Base-by-base conservation (phyloP, 2,888 invertebrate genomes). In the Lycia hirtaria region DNA sequence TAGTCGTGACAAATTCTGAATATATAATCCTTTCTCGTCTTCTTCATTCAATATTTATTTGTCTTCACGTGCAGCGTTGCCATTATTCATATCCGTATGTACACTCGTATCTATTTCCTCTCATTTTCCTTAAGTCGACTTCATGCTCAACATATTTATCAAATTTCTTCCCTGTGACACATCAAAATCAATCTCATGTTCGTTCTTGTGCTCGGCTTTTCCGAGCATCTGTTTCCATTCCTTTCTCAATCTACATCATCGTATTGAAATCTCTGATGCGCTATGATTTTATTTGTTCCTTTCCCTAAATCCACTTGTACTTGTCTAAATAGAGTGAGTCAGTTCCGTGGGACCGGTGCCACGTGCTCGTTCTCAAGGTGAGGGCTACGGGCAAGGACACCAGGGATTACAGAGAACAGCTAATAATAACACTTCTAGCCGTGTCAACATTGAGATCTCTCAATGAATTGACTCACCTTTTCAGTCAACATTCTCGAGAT, bases 401-500 rank as follows among this genome's bases (percentile, higher is more conserved):
- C 38, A 35, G 17, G 30, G 38, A 47, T 37, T 35, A 60, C 33
- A 22, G 26, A 53, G 38, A 30, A 50, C 32, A 37, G 37, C 37
- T 56, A 50, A 44, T 44, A 44, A 56, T 49, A 56, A 47, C 47
- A 26, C 28, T 19, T 20, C 52, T 45, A 30, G 14, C 7, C 32
- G 45, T 53, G 38, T 53, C 38, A 15, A 32, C 32, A 32, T 40
- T 49, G 33, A 40, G 15, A 38, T 38, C 32, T 48, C 48, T 50
- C 38, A 56, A 51, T 56, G 51, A 33, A 22, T 37, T 45, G 49
- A 38, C 17, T 50, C 50, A 56, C 17, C n/a, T 22, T 14, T 26
- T 45, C 10, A 9, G 7, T 37, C 32, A 14, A 47, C 43, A 43
- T 48, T 37, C 35, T 32, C n/a, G 20, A 48, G n/a, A 41, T 40